These are phyloP conservation scores for Cataglyphis cursor DNA, from an alignment of 2,888 invertebrate genomes.

Conservation along the genomic window DNA sequence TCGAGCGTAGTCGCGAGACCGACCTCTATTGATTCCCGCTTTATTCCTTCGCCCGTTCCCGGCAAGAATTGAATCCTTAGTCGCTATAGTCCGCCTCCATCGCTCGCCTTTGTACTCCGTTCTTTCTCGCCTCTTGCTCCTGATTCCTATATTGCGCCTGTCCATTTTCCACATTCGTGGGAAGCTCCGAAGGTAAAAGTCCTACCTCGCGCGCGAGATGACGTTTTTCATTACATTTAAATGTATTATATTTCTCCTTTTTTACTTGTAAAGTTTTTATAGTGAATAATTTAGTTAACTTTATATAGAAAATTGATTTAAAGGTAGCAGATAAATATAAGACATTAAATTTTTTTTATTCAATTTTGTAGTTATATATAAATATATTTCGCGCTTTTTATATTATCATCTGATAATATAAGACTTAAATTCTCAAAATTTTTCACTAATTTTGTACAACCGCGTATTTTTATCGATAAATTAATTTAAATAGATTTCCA, in stretches of 20 bases:
- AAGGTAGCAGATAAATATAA: neutral
- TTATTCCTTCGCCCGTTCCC: slow-evolving; percentile 76
- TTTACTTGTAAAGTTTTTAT: neutral
- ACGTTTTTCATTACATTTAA: slow-evolving; percentile 8
- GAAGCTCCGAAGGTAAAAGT: slow-evolving; percentile 6
- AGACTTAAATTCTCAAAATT: neutral
- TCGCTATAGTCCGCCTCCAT: slow-evolving; percentile 75
- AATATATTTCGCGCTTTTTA: neutral
- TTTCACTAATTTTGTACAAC: neutral
- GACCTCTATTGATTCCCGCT: slow-evolving; percentile 81
- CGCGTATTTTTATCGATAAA: neutral
- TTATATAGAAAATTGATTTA: neutral
- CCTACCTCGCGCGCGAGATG: slow-evolving; percentile 7
- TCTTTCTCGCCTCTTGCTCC: slow-evolving; percentile 44
- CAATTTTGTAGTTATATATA: neutral
- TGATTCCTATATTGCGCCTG: slow-evolving; percentile 44
- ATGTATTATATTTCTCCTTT: neutral
- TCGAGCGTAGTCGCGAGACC: slow-evolving; percentile 57
- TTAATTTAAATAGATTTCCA: neutral
- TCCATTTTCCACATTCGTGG: slow-evolving; percentile 44
- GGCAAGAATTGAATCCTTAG: slow-evolving; percentile 84
- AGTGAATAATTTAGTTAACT: neutral
- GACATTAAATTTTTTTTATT: neutral
- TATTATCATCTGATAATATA: neutral
- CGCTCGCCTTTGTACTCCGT: slow-evolving; percentile 69